These are phyloP conservation scores for Rotaria sp. DNA, from an alignment of 2,888 invertebrate genomes.

Conservation along the genomic window DNA sequence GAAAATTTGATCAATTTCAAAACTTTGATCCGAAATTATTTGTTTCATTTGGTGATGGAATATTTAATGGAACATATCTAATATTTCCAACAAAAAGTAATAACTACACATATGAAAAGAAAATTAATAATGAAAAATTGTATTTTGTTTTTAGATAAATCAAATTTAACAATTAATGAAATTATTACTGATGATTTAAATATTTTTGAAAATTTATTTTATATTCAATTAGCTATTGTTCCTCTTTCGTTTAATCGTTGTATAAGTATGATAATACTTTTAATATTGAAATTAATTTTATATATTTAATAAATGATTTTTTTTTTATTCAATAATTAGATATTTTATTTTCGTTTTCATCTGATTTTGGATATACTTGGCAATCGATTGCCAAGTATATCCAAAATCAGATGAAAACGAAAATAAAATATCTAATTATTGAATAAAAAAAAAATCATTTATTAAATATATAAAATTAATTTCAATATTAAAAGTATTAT, in stretches of 20 bases:
- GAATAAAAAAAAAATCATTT: too few relatives aligned
- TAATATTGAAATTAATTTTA: background rate
- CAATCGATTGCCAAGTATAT: too few relatives aligned
- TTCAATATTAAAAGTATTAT: background rate
- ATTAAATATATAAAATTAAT: background rate
- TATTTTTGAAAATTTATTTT: background rate
- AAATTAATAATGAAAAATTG: too few relatives aligned
- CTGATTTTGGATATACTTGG: too few relatives aligned
- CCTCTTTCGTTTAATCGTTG: background rate
- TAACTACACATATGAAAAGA: too few relatives aligned
- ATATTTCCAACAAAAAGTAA: background rate
- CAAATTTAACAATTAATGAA: background rate
- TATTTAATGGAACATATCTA: background rate
- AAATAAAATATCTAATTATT: too few relatives aligned
- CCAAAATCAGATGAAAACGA: too few relatives aligned
- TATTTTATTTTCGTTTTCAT: too few relatives aligned
- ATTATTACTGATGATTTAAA: constrained; percentile 5
- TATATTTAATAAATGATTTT: too few relatives aligned
- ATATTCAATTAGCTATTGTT: background rate
- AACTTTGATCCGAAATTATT: background rate
- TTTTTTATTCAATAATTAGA: too few relatives aligned
- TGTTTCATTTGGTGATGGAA: constrained; percentile 2
- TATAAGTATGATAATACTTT: background rate
- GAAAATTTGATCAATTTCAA: background rate
- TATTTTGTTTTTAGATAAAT: background rate